Conservation (phyloP, 2,797 vertebrate species). For the Gymnothorax javanicus region DNA sequence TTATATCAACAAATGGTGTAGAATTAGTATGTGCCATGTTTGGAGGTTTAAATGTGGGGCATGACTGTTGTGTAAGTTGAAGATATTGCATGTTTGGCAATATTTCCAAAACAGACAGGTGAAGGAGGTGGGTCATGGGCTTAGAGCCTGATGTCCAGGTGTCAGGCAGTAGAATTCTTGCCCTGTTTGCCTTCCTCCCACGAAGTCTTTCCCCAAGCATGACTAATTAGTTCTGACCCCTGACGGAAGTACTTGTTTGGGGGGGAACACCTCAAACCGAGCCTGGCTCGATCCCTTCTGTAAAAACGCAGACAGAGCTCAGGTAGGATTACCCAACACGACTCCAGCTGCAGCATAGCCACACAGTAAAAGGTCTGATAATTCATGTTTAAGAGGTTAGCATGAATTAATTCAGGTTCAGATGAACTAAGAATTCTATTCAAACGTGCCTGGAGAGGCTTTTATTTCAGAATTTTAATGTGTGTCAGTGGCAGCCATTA, state of each 20-base stretch:
- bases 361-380: not conserved
- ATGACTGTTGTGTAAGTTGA: conserved; percentile 67
- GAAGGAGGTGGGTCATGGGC: conserved; percentile 27
- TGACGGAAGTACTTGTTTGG: too few species aligned
- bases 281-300: too few species aligned
- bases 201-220: too few species aligned
- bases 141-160: conserved; percentile 33
- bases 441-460: not conserved
- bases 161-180: too few species aligned
- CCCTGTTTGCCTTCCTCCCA: too few species aligned
- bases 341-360: conserved; percentile 24
- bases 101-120: not conserved
- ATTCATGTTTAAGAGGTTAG: not conserved
- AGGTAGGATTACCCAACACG: conserved; percentile 16
- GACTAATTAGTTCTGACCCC: too few species aligned
- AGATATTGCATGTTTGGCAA: not conserved
- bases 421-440: not conserved
- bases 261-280: too few species aligned
- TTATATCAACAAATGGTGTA: conserved; percentile 41
- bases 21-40: conserved; percentile 51
- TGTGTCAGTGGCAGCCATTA: not conserved
- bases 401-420: not conserved
- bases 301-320: not conserved
- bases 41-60: conserved; percentile 53
- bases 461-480: not conserved